A percentile compares a stretch with the other conserved stretches of the same genome.
These are phyloP conservation scores for Lasiurus borealis DNA, from an alignment of 2,113 vertebrate genomes.

Conservation along the genomic window DNA sequence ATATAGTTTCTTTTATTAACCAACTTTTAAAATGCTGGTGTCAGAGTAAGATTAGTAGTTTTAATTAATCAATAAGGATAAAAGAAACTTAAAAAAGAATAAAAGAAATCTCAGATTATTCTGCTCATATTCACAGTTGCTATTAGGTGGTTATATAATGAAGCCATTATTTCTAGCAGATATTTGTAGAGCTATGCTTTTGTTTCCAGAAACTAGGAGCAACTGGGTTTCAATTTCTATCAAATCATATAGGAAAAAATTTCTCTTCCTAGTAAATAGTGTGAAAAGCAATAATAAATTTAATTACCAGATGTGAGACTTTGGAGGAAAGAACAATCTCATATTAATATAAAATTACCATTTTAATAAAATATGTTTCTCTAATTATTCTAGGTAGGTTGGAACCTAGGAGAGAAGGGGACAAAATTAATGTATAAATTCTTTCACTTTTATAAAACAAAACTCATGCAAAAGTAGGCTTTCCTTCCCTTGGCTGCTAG, in stretches of 20 bases:
- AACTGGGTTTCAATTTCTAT: not conserved
- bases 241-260: not conserved
- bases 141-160: not conserved
- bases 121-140: not conserved
- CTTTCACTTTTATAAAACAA: constrained; percentile 24
- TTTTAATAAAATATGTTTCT: not conserved
- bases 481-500: too few species aligned
- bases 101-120: constrained; percentile 21
- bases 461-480: too few species aligned
- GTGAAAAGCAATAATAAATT: not conserved
- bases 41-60: not conserved
- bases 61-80: constrained; percentile 7
- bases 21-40: not conserved
- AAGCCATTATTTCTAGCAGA: constrained; percentile 7
- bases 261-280: not conserved
- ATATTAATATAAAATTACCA: not conserved
- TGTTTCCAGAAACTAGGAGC: not conserved
- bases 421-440: not conserved
- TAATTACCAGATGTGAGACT: constrained; percentile 32
- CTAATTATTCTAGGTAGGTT: not conserved
- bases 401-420: not conserved
- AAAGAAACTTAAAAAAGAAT: not conserved
- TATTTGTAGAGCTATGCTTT: constrained; percentile 41
- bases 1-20: not conserved
- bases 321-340: not conserved